A percentile compares a stretch with the other conserved stretches of the same genome.
Evolutionary conservation across 2,888 invertebrate genomes (phyloP).

Genomic region (Alentia gelatinosa): DNA sequence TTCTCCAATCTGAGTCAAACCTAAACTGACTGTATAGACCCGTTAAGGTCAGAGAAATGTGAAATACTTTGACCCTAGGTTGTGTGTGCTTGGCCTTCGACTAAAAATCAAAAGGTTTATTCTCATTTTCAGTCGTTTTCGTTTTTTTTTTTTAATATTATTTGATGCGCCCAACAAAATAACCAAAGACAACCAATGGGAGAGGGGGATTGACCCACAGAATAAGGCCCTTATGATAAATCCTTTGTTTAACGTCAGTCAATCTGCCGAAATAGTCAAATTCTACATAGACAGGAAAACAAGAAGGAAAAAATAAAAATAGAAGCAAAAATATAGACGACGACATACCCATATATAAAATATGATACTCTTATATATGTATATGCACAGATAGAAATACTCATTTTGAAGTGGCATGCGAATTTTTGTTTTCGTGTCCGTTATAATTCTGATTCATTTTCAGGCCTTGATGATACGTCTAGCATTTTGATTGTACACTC

Average conservation of each 20-base stretch:
- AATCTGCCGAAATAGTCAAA: conserved; percentile 19
- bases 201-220: neutral
- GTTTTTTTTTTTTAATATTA: neutral
- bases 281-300: neutral
- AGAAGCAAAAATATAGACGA: conserved; percentile 4
- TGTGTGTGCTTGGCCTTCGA: conserved; percentile 1
- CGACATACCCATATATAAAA: conserved; percentile 9
- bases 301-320: neutral
- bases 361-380: neutral
- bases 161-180: neutral
- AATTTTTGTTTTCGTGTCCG: neutral
- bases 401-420: neutral
- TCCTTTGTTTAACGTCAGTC: conserved; percentile 44
- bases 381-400: neutral
- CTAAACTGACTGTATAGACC: too few relatives aligned
- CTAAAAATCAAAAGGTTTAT: neutral
- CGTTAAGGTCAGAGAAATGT: too few relatives aligned
- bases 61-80: neutral
- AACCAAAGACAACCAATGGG: neutral
- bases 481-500: too few relatives aligned
- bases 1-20: too few relatives aligned
- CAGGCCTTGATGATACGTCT: neutral
- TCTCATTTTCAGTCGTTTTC: too few relatives aligned
- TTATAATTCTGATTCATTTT: neutral
- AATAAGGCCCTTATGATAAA: conserved; percentile 15